These are phyloP conservation scores for Pammene aurita DNA, from an alignment of 2,888 invertebrate species.

Conservation along the genomic window DNA sequence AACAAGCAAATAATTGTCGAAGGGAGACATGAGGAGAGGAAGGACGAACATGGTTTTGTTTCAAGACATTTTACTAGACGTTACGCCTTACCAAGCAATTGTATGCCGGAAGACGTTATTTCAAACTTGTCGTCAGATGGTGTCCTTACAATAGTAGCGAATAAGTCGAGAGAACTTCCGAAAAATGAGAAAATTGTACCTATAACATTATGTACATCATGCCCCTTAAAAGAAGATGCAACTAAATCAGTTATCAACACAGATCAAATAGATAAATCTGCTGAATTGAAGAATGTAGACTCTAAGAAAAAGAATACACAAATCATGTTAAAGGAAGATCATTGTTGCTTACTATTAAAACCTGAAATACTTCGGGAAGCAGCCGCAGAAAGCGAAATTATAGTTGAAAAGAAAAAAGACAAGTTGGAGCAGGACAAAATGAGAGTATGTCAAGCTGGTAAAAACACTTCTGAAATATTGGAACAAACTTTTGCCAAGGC, in stretches of 20 bases:
- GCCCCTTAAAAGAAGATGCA: slow-evolving; percentile 38
- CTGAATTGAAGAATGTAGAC: slow-evolving; percentile 35
- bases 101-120: slow-evolving; percentile 53
- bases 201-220: slow-evolving; percentile 52
- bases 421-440: slow-evolving; percentile 45
- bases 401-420: slow-evolving; percentile 42
- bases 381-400: slow-evolving; percentile 44
- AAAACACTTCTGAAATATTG: slow-evolving; percentile 41
- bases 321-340: slow-evolving; percentile 53
- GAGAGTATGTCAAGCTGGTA: slow-evolving; percentile 31
- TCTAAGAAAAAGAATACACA: slow-evolving; percentile 47
- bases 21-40: slow-evolving; percentile 77
- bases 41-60: slow-evolving; percentile 75
- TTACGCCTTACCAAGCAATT: slow-evolving; percentile 68
- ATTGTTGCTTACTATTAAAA: slow-evolving; percentile 54
- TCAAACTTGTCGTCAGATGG: slow-evolving; percentile 62
- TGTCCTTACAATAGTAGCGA: slow-evolving; percentile 54
- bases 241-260: slow-evolving; percentile 10
- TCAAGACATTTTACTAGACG: slow-evolving; percentile 74
- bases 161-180: slow-evolving; percentile 45
- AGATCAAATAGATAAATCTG: slow-evolving; percentile 39
- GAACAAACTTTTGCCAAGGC: slow-evolving; percentile 45
- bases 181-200: slow-evolving; percentile 56
- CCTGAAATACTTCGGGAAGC: slow-evolving; percentile 52
- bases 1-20: slow-evolving; percentile 85